Conservation (phyloP, 2,113 vertebrate species). For the Tupaia tana region DNA sequence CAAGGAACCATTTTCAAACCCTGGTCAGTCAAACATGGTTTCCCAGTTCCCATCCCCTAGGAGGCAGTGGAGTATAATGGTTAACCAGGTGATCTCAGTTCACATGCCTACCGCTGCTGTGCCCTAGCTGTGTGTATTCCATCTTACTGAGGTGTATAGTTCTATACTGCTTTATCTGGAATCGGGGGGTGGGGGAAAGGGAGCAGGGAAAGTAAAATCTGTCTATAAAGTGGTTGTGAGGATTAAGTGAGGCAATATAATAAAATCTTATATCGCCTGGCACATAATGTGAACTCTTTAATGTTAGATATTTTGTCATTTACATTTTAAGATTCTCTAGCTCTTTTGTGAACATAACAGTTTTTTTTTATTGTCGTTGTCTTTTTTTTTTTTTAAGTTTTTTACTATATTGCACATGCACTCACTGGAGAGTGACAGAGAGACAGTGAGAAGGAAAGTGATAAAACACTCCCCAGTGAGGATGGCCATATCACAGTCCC, state of each 20-base stretch:
- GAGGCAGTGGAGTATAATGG: constrained; percentile 14
- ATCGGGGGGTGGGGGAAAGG: not conserved
- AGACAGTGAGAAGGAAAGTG: too few relatives aligned
- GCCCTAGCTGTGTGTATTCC: not conserved
- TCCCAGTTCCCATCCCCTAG: not conserved
- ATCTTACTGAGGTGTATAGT: not conserved
- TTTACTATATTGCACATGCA: too few relatives aligned
- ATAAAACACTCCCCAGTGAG: too few relatives aligned
- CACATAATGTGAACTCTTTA: not conserved
- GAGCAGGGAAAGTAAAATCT: not conserved
- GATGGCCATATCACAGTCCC: too few relatives aligned
- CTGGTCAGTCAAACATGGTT: not conserved
- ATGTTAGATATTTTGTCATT: not conserved
- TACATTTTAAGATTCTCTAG: not conserved
- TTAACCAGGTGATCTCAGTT: not conserved
- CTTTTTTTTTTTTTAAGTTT: not conserved
- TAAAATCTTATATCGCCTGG: not conserved
- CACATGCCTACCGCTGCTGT: not conserved
- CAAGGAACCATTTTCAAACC: not conserved
- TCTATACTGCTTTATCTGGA: not conserved
- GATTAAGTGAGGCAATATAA: not conserved
- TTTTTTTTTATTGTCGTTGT: not conserved
- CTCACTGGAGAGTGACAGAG: too few relatives aligned
- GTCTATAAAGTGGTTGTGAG: not conserved
- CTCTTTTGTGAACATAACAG: not conserved